These are phyloP conservation scores for Panthera uncia DNA, from an alignment of 2,113 vertebrate species.

Conservation along the genomic window DNA sequence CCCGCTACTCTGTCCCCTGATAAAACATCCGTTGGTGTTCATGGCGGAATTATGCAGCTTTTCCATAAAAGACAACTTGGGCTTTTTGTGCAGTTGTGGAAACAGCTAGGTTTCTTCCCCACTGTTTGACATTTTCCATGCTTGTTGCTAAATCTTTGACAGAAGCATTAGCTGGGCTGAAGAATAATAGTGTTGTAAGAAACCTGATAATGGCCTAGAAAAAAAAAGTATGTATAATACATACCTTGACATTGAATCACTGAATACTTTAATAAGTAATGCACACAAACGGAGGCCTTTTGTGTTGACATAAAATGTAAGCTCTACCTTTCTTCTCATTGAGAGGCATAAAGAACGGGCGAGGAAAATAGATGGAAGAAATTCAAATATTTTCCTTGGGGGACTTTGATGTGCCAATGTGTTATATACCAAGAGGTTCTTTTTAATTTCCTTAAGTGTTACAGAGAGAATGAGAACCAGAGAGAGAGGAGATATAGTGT, in stretches of 20 bases:
- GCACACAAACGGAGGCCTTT: slow-evolving; percentile 77
- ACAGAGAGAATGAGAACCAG: not conserved
- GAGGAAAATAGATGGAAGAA: slow-evolving; percentile 69
- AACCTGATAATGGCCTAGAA: slow-evolving; percentile 69
- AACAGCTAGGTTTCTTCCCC: slow-evolving; percentile 57
- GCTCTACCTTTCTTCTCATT: slow-evolving; percentile 69
- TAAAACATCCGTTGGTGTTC: not conserved
- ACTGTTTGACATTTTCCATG: slow-evolving; percentile 68
- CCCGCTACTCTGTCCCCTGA: not conserved
- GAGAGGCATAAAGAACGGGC: slow-evolving; percentile 60
- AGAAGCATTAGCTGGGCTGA: slow-evolving; percentile 69
- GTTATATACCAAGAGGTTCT: slow-evolving; percentile 2
- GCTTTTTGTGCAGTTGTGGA: slow-evolving; percentile 40
- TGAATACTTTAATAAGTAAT: slow-evolving; percentile 78
- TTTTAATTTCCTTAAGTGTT: slow-evolving; percentile 64
- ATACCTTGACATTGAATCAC: slow-evolving; percentile 78
- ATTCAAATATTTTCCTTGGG: slow-evolving; percentile 78
- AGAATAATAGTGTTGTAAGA: slow-evolving; percentile 63
- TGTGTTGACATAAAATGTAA: slow-evolving; percentile 79
- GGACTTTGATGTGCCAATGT: slow-evolving; percentile 72
- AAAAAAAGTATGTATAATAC: slow-evolving; percentile 70
- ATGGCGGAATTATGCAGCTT: not conserved
- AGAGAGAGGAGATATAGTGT: not conserved
- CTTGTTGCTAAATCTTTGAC: slow-evolving; percentile 59
- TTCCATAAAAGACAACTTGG: slow-evolving; percentile 53